Conservation (phyloP, 2,797 vertebrate species). For the Poecilia wingei region DNA sequence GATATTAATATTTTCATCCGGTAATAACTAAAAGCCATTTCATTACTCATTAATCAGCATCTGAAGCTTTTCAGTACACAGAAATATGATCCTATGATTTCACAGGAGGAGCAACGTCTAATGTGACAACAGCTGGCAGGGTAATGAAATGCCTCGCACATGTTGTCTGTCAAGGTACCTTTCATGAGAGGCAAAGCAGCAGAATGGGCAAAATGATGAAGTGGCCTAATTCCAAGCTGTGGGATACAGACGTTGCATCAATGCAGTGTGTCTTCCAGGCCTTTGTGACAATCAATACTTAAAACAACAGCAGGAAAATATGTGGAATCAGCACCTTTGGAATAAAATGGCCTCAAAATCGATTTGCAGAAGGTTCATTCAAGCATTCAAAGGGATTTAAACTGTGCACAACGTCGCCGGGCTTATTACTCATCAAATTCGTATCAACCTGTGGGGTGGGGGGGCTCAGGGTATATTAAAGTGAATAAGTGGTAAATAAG, state of each 20-base stretch:
- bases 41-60: conserved; percentile 79
- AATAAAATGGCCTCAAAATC: conserved; percentile 58
- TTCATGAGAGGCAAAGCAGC: conserved; percentile 46
- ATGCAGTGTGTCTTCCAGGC: conserved; percentile 33
- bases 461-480: conserved; percentile 64
- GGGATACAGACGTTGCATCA: conserved; percentile 38
- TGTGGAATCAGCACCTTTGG: conserved; percentile 68
- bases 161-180: conserved; percentile 67
- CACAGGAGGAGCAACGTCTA: conserved; percentile 60
- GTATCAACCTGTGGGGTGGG: conserved; percentile 43
- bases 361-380: conserved; percentile 57
- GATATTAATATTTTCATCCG: conserved; percentile 75
- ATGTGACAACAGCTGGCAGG: conserved; percentile 70
- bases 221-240: conserved; percentile 27
- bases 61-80: conserved; percentile 57
- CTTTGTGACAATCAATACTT: conserved; percentile 64
- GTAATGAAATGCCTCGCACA: conserved; percentile 67
- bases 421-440: conserved; percentile 56
- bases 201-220: conserved; percentile 44
- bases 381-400: conserved; percentile 62
- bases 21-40: conserved; percentile 79
- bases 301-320: conserved; percentile 61
- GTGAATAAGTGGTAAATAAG: conserved; percentile 57
- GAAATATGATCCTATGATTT: conserved; percentile 73
- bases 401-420: conserved; percentile 38